Conservation (phyloP, 2,797 vertebrate genomes). For the Intellagama lesueurii region DNA sequence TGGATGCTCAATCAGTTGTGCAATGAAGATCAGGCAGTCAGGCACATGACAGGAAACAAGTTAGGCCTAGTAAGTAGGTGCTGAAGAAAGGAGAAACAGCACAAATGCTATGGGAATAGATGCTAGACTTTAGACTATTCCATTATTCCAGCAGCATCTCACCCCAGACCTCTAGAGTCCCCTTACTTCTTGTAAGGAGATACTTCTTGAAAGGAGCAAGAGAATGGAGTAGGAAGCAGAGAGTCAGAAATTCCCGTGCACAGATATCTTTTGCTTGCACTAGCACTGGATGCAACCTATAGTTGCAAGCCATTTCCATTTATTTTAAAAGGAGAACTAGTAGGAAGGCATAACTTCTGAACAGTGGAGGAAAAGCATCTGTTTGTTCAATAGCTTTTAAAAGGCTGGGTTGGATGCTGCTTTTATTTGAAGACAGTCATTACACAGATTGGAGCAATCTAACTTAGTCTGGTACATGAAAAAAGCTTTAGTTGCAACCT, state of each 20-base stretch:
- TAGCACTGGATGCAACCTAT: background rate
- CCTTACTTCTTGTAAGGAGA: too few species aligned
- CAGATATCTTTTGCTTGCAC: background rate
- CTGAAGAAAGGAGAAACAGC: too few species aligned
- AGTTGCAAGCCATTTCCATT: background rate
- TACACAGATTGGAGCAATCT: constrained; percentile 63
- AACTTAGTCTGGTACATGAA: constrained; percentile 70
- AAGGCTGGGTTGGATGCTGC: background rate
- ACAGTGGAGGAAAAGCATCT: background rate
- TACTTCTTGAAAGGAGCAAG: background rate
- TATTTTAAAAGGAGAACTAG: background rate
- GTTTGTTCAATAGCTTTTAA: background rate
- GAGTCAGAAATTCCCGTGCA: background rate
- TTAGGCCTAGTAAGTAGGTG: too few species aligned
- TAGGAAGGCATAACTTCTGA: background rate
- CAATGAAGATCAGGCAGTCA: too few species aligned
- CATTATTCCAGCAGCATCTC: too few species aligned
- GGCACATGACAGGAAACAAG: too few species aligned
- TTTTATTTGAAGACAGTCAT: constrained; percentile 8
- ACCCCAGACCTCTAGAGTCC: too few species aligned
- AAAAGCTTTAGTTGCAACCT: constrained; percentile 1
- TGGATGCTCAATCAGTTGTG: too few species aligned
- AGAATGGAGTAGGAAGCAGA: background rate
- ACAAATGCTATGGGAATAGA: too few species aligned
- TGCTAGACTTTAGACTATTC: too few species aligned